Conservation (phyloP, 1,140 invertebrate genomes). For the Panagrolaimus sp. region DNA sequence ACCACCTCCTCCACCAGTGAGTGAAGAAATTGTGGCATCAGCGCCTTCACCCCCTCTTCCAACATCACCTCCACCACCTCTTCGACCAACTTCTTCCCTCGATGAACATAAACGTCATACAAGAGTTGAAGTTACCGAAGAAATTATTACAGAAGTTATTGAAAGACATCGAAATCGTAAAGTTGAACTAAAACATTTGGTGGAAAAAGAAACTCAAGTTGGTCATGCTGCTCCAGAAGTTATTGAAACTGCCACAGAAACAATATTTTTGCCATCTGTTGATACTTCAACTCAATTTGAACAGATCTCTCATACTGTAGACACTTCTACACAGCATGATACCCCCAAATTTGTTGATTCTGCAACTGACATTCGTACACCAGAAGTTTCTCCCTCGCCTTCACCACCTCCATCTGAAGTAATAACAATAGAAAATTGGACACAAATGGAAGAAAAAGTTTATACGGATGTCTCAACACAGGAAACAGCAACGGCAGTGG, state of each 20-base stretch:
- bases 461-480: not conserved
- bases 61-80: not conserved
- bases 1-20: not conserved
- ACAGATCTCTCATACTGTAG: not conserved
- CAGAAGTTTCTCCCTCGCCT: not conserved
- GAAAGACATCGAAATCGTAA: not conserved
- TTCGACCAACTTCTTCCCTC: not conserved
- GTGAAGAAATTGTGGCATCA: not conserved
- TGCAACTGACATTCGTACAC: not conserved
- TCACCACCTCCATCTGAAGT: not conserved
- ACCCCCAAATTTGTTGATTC: not conserved
- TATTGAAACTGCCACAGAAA: slow-evolving; percentile 8
- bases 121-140: slow-evolving; percentile 8
- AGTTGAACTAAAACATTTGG: not conserved
- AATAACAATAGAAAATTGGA: not conserved
- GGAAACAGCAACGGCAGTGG: not conserved
- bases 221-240: not conserved
- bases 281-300: slow-evolving; percentile 10
- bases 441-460: not conserved
- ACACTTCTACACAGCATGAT: slow-evolving; percentile 5
- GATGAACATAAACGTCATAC: not conserved
- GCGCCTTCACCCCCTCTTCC: not conserved
- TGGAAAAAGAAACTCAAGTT: not conserved
- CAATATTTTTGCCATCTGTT: slow-evolving; percentile 7
- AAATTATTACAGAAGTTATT: not conserved